Evolutionary conservation across 2,113 vertebrate species (phyloP).

Genomic region (Nannospalax galili): DNA sequence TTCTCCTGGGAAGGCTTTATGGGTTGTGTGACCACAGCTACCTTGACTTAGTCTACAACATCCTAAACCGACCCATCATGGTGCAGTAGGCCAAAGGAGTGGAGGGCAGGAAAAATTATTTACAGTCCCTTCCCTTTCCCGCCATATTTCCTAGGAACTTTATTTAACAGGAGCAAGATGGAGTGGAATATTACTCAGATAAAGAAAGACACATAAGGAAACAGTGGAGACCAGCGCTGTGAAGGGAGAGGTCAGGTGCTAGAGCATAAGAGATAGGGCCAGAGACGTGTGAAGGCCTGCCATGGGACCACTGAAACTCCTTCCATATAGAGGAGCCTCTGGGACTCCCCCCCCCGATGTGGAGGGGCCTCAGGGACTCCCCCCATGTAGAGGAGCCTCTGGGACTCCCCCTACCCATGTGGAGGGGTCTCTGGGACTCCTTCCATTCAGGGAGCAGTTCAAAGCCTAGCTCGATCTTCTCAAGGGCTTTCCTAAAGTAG

Average conservation of each 20-base stretch:
- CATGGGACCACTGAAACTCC: neutral
- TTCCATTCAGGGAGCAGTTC: neutral
- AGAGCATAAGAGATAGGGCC: neutral
- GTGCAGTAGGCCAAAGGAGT: neutral
- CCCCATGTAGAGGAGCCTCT: too few species aligned
- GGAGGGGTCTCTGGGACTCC: neutral
- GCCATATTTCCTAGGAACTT: constrained; percentile 27
- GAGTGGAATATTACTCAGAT: neutral
- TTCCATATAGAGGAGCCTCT: too few species aligned
- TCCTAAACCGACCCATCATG: neutral
- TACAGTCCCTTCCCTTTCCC: neutral
- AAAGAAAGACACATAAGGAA: neutral
- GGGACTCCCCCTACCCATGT: too few species aligned
- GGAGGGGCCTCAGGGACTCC: too few species aligned
- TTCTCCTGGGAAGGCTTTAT: too few species aligned
- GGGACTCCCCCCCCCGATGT: too few species aligned
- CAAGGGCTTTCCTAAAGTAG: neutral
- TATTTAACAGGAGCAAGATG: constrained; percentile 29
- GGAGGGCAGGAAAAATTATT: neutral
- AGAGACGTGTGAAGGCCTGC: neutral
- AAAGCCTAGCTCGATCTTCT: neutral
- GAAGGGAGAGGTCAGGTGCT: neutral
- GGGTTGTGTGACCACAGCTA: neutral
- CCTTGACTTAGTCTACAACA: neutral
- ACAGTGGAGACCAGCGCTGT: neutral